Percentiles rank a stretch among this genome's conserved stretches.
Evolutionary conservation across 2,797 vertebrate genomes (phyloP).

Genomic region (Cossypha polioptera): DNA sequence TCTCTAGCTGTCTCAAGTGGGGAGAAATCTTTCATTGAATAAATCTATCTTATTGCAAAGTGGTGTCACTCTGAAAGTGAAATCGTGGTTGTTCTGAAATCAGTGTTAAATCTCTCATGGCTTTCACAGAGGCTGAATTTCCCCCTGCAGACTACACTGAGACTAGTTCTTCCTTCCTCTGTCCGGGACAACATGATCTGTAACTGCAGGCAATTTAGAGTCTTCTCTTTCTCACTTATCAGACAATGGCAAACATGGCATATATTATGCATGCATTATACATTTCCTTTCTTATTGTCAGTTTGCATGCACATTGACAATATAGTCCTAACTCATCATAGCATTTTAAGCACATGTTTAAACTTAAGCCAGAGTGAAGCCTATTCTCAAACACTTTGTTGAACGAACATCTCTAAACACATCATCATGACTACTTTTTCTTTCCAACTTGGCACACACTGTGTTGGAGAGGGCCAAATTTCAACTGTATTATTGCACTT

Average conservation of each 20-base stretch:
- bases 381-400: neutral
- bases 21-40: neutral
- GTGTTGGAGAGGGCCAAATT: neutral
- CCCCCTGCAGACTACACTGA: neutral
- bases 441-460: neutral
- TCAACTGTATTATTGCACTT: neutral
- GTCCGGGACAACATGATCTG: neutral
- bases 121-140: neutral
- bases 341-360: neutral
- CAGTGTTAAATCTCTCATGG: neutral
- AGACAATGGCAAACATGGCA: neutral
- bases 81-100: neutral
- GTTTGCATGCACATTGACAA: neutral
- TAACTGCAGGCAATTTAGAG: neutral
- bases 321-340: neutral
- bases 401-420: neutral
- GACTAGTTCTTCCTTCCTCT: neutral
- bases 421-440: neutral
- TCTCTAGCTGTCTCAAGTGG: neutral
- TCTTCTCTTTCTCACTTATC: neutral
- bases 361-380: neutral
- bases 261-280: neutral
- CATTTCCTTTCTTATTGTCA: neutral
- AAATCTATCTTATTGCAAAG: neutral
- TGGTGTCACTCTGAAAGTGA: neutral